phyloP scores from a whole-genome alignment of 2,797 vertebrate species.

The Alauda arvensis region DNA sequence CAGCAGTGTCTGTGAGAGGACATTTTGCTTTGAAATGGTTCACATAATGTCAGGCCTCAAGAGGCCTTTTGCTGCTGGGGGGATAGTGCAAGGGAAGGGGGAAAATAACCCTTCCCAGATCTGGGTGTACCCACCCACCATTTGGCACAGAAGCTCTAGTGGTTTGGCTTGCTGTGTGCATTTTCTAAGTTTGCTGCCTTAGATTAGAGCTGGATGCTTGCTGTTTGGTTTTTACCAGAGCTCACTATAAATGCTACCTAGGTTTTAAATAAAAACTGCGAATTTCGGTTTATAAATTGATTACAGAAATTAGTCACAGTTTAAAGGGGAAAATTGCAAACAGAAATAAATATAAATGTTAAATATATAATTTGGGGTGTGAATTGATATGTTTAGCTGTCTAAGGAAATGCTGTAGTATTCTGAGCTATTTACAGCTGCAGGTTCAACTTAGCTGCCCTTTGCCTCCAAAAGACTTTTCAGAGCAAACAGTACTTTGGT shows the following conservation, averaged over 20 bases:
- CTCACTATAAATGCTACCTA: conserved; percentile 20
- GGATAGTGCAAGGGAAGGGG: background rate
- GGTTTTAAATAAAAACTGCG: conserved; percentile 20
- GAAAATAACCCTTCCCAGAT: background rate
- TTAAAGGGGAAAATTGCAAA: background rate
- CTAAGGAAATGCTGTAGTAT: background rate
- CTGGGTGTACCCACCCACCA: conserved; percentile 9
- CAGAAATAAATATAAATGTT: conserved; percentile 20
- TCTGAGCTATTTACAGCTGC: conserved; percentile 23
- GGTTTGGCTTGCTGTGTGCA: conserved; percentile 36
- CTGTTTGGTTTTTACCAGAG: conserved; percentile 21
- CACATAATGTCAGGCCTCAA: background rate
- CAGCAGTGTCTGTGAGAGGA: background rate
- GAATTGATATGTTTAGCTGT: conserved; percentile 27
- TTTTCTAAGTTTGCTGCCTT: conserved; percentile 25
- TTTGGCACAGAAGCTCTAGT: background rate
- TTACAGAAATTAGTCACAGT: conserved; percentile 29
- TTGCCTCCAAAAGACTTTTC: background rate
- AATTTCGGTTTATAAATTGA: conserved; percentile 27
- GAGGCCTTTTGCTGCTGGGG: background rate
- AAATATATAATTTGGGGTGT: background rate
- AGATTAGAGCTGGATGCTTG: conserved; percentile 21
- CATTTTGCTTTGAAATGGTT: background rate
- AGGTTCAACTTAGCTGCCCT: background rate
- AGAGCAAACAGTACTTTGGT: background rate